A percentile compares a stretch with the other conserved stretches of the same genome.
phyloP scores from a whole-genome alignment of 2,888 invertebrate species.

The Ferdinandea cuprea region DNA sequence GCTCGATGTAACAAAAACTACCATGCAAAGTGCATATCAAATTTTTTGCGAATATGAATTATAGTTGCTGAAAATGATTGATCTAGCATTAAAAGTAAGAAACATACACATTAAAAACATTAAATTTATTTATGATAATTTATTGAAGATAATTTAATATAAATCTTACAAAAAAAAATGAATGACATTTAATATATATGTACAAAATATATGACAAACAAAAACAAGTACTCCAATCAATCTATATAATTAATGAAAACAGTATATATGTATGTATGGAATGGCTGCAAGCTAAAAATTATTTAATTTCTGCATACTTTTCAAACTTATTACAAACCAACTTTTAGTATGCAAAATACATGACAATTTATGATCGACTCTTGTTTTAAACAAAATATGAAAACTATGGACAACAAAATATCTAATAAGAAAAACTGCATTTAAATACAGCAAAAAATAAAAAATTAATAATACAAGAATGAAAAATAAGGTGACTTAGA shows the following conservation, averaged over 20 bases:
- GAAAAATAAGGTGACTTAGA: slow-evolving; percentile 65
- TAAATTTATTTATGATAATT: slow-evolving; percentile 68
- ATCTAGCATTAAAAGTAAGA: too few species aligned
- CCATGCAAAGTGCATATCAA: too few species aligned
- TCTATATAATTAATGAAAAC: slow-evolving; percentile 50
- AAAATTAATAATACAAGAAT: not conserved
- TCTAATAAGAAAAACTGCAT: slow-evolving; percentile 25
- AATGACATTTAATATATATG: slow-evolving; percentile 73
- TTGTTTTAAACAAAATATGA: slow-evolving; percentile 2
- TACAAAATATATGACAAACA: slow-evolving; percentile 70
- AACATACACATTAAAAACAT: not conserved
- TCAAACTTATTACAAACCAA: slow-evolving; percentile 1
- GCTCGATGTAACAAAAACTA: too few species aligned
- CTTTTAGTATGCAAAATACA: not conserved
- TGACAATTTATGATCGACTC: not conserved
- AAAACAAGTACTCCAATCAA: slow-evolving; percentile 68
- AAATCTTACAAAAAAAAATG: slow-evolving; percentile 73
- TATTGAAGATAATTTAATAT: slow-evolving; percentile 73
- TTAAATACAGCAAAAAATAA: slow-evolving; percentile 4
- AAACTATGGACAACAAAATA: slow-evolving; percentile 20
- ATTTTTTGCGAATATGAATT: too few species aligned
- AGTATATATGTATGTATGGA: slow-evolving; percentile 36
- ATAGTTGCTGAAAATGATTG: too few species aligned
- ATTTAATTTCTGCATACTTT: slow-evolving; percentile 2
- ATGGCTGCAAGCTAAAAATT: slow-evolving; percentile 56